phyloP scores from a whole-genome alignment of 2,797 vertebrate species.

The Peromyscus aztecus region DNA sequence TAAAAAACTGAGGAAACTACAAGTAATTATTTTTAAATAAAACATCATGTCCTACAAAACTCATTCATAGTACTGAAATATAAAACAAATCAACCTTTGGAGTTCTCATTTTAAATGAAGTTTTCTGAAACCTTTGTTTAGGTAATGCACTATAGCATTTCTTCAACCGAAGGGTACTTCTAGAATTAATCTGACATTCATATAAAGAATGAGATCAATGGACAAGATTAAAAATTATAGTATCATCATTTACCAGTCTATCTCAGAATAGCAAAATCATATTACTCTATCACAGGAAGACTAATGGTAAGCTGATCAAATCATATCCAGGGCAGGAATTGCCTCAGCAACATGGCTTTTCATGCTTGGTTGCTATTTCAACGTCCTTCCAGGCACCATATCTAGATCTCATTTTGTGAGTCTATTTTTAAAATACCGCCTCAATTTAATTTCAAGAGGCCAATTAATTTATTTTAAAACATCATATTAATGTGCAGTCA shows the following conservation, averaged over 20 bases:
- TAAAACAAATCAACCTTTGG: conserved; percentile 62
- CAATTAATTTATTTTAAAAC: neutral
- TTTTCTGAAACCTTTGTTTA: conserved; percentile 4
- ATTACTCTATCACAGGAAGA: neutral
- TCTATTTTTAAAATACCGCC: neutral
- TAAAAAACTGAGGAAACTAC: conserved; percentile 65
- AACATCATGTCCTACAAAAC: conserved; percentile 35
- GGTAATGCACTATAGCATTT: neutral
- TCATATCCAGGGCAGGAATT: neutral
- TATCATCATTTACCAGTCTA: neutral
- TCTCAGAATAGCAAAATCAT: neutral
- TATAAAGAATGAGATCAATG: neutral
- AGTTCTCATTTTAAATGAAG: conserved; percentile 34
- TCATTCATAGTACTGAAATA: conserved; percentile 44
- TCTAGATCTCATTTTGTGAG: neutral
- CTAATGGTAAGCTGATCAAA: neutral
- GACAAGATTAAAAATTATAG: neutral
- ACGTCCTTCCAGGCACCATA: neutral
- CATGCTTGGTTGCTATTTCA: neutral
- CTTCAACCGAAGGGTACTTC: neutral
- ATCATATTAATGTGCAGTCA: neutral
- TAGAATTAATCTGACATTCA: neutral
- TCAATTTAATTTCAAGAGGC: neutral
- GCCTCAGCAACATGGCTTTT: neutral
- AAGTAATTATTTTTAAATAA: conserved; percentile 42